These are phyloP conservation scores for Alexandromys fortis DNA, from an alignment of 2,113 vertebrate genomes.

Conservation along the genomic window DNA sequence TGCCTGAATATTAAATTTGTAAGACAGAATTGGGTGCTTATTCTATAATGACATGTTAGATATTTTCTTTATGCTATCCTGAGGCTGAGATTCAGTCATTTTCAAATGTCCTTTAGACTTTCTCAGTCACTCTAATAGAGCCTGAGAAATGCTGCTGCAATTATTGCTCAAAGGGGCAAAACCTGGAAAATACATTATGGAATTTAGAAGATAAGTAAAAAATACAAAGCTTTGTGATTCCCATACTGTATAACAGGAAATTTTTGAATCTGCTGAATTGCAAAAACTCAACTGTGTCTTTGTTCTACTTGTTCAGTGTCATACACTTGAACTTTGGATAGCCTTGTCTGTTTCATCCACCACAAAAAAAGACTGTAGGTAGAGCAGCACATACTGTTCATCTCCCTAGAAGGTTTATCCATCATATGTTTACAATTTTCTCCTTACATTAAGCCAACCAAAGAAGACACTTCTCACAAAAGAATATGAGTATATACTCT, in stretches of 20 bases:
- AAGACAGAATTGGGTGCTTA: neutral
- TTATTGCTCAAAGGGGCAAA: neutral
- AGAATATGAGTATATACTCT: neutral
- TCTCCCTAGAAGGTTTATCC: too few species aligned
- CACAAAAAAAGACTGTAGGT: neutral
- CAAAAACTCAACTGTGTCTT: accelerated
- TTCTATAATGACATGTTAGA: neutral
- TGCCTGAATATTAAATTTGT: slow-evolving; percentile 8
- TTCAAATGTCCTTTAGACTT: neutral
- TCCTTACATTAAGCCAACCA: neutral
- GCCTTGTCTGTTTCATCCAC: neutral
- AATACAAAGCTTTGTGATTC: neutral
- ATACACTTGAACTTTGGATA: neutral
- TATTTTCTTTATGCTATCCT: neutral
- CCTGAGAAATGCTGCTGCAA: too few species aligned
- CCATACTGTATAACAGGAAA: neutral
- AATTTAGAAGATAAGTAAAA: neutral
- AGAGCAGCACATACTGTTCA: neutral
- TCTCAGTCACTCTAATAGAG: accelerated
- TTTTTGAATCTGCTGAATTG: neutral
- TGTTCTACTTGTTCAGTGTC: neutral
- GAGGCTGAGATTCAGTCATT: neutral
- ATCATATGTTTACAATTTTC: neutral
- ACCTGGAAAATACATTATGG: neutral
- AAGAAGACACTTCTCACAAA: neutral